Evolutionary conservation across 2,797 vertebrate genomes (phyloP).

Genomic region (Galaxias olidus): DNA sequence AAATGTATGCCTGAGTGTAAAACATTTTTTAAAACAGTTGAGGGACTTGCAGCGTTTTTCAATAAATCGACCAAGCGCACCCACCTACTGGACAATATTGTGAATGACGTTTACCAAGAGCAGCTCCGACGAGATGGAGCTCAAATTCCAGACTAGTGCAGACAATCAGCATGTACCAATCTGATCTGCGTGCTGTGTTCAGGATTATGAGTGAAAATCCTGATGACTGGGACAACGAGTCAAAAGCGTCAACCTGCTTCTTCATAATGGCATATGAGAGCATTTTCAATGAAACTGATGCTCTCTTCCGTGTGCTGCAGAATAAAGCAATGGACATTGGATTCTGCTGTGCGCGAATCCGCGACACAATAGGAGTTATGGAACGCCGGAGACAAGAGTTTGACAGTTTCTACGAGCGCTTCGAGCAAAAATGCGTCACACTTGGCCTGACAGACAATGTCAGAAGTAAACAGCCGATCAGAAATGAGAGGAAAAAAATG

Average conservation of each 20-base stretch:
- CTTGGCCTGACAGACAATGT: no score
- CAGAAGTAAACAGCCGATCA: constrained; percentile 15
- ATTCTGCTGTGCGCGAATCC: no score
- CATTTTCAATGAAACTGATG: no score
- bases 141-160: constrained; percentile 13
- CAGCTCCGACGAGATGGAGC: constrained; percentile 12
- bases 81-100: constrained; percentile 11
- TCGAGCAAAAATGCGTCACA: no score
- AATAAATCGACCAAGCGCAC: constrained; percentile 10
- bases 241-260: no score
- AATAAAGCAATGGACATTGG: no score
- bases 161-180: constrained; percentile 8
- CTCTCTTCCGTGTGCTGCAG: no score
- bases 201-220: constrained; percentile 12
- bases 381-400: no score
- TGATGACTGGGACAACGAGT: neutral
- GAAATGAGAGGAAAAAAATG: constrained; percentile 23
- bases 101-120: constrained; percentile 15
- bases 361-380: no score
- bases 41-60: constrained; percentile 1
- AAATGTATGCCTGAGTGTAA: constrained; percentile 12
- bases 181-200: constrained; percentile 17
- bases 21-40: neutral
- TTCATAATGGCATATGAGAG: no score
- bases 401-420: no score